phyloP scores from a whole-genome alignment of 30 jellyfish, hydroid and myxozoan species.

The Turritopsis rubra region DNA sequence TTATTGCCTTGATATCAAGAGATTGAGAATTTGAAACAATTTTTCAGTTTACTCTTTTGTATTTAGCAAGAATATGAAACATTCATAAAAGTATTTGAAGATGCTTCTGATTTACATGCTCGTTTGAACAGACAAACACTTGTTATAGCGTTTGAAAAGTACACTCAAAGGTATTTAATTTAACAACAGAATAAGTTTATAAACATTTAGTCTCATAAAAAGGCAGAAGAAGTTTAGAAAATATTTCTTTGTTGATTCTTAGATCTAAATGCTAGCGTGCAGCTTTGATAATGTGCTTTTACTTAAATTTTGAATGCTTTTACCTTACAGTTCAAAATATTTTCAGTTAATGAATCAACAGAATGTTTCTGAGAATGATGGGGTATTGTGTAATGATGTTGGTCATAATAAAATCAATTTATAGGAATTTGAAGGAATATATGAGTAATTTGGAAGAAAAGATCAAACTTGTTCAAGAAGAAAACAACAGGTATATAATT shows the following conservation, averaged over 20 bases:
- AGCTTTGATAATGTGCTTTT: too few species aligned
- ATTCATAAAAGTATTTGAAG: constrained; percentile 7
- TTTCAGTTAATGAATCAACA: too few species aligned
- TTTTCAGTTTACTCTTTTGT: background rate
- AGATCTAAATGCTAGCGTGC: background rate
- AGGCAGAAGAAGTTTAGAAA: background rate
- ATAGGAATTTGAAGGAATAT: background rate
- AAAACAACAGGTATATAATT: background rate
- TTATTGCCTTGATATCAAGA: background rate
- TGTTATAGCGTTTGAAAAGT: background rate
- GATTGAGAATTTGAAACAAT: background rate
- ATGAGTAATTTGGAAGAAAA: background rate
- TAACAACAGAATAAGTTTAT: background rate
- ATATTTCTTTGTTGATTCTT: too few species aligned
- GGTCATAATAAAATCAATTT: too few species aligned
- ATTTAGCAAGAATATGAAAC: constrained; percentile 22
- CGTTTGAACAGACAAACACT: background rate
- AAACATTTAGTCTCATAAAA: too few species aligned
- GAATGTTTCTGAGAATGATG: too few species aligned
- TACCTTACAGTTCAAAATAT: too few species aligned
- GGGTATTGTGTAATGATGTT: too few species aligned
- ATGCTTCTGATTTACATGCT: background rate
- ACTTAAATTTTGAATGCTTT: too few species aligned
- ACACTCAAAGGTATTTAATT: background rate
- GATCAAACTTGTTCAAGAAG: background rate